These are phyloP conservation scores for Coregonus suidteri DNA, from an alignment of 2,797 vertebrate genomes.

Conservation along the genomic window DNA sequence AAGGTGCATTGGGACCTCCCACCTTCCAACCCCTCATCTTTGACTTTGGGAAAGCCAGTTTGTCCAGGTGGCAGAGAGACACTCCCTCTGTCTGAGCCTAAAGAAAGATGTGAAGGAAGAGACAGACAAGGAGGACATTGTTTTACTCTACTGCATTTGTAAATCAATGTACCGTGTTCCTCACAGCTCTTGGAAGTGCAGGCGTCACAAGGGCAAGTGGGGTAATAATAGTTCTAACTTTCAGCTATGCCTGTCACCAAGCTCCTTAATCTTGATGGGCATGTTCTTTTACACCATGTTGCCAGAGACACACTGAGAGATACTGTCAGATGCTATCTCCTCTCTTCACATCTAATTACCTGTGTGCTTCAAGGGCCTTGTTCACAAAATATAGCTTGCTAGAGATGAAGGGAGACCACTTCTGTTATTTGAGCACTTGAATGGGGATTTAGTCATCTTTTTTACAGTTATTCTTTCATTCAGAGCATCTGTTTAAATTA, in stretches of 20 bases:
- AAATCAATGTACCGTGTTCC: constrained; percentile 64
- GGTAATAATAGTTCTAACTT: constrained; percentile 61
- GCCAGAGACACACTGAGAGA: constrained; percentile 60
- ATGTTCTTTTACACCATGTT: constrained; percentile 41
- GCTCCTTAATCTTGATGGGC: constrained; percentile 69
- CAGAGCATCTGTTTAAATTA: background rate
- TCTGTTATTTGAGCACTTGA: constrained; percentile 2
- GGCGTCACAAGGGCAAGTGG: constrained; percentile 61
- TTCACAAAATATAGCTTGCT: constrained; percentile 5
- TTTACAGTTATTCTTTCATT: background rate
- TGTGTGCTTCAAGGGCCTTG: constrained; percentile 63
- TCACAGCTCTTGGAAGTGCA: constrained; percentile 58
- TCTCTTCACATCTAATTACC: constrained; percentile 75
- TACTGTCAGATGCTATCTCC: constrained; percentile 75
- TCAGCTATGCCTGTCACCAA: constrained; percentile 60
- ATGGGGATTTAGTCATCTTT: background rate
- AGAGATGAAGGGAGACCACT: background rate
- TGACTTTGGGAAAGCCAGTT: constrained; percentile 56
- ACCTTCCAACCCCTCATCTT: constrained; percentile 21
- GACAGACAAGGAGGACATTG: constrained; percentile 45
- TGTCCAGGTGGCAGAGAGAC: constrained; percentile 51
- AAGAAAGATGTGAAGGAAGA: constrained; percentile 15
- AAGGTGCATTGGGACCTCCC: background rate
- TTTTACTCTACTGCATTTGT: constrained; percentile 53
- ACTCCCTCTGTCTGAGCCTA: constrained; percentile 23